Base-by-base conservation (phyloP, 2,113 vertebrate species). In the Labrus mixtus region DNA sequence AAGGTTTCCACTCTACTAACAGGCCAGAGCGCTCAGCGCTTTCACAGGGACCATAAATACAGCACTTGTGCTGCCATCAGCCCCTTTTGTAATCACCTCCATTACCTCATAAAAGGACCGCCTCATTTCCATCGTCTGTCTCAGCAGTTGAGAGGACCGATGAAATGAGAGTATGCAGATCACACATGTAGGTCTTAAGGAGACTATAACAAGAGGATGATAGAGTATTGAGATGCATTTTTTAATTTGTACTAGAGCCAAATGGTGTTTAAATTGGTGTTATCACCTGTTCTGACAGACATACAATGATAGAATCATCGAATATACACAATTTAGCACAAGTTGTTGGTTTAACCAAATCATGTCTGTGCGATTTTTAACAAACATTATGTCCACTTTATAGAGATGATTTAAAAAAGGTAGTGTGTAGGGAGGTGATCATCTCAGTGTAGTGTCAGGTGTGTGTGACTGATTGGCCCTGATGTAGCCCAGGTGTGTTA, bases 51-150 rank as follows among this genome's bases (percentile, higher is more conserved):
- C 79, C 81, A 81, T 92, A 88, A 89, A 90, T 82, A 80, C 86
- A 73, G 65, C 63, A 85, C 83, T 90, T 87, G 79, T 89, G 90
- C 90, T 84, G 73, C 78, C 81, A 77, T 93, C 90, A 92, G 91
- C 86, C 84, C 69, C 76, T 90, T 90, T 87, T 82, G 61, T 86
- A 84, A 87, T 90, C 89, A 68, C 87, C 75, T 76, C 77, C 81
- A 85, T 90, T 90, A 82, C 85, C 72, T 77, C 84, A 81, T 84
- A 81, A 76, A 81, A 50, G 77, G 67, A 69, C 73, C 78, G 78
- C 85, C 78, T 81, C 70, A 73, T 58, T 84, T 84, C 78, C 66
- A 55, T 62, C 68, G 78, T 82, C 83, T 83, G 87, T 66, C 76
- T 87, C 87, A 87, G 80, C 87, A 81, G 64, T 81, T 66, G 78